These are phyloP conservation scores for Lytechinus pictus DNA, from an alignment of 35 echinoderm and acorn worm species.

Conservation along the genomic window DNA sequence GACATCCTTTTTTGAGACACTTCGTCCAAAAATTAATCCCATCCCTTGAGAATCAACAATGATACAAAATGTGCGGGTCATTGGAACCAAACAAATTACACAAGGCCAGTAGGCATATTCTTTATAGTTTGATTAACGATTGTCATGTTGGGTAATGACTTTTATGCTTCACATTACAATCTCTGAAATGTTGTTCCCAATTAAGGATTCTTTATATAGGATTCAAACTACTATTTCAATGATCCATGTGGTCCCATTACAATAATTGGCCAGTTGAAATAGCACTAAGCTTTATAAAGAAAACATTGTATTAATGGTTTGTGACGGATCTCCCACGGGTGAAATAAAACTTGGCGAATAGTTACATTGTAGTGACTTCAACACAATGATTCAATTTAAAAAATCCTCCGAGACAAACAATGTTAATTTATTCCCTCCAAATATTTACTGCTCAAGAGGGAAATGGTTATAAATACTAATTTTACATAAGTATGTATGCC, in stretches of 20 bases:
- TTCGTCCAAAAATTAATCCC: too few relatives aligned
- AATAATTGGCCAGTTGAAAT: neutral
- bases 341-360: too few relatives aligned
- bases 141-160: neutral
- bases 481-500: too few relatives aligned
- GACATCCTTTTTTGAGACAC: too few relatives aligned
- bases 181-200: neutral
- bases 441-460: neutral
- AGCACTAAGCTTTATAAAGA: too few relatives aligned
- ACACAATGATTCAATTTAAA: neutral
- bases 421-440: neutral
- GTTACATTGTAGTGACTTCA: neutral
- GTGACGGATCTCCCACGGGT: too few relatives aligned
- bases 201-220: too few relatives aligned
- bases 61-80: too few relatives aligned
- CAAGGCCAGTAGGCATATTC: neutral
- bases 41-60: too few relatives aligned
- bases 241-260: neutral
- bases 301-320: too few relatives aligned
- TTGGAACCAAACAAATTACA: neutral
- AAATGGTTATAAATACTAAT: neutral
- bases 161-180: neutral
- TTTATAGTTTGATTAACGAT: neutral
- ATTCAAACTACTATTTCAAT: neutral
- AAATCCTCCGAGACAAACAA: neutral